phyloP scores from a whole-genome alignment of 1,140 invertebrate species.

The Antheraea pernyi region DNA sequence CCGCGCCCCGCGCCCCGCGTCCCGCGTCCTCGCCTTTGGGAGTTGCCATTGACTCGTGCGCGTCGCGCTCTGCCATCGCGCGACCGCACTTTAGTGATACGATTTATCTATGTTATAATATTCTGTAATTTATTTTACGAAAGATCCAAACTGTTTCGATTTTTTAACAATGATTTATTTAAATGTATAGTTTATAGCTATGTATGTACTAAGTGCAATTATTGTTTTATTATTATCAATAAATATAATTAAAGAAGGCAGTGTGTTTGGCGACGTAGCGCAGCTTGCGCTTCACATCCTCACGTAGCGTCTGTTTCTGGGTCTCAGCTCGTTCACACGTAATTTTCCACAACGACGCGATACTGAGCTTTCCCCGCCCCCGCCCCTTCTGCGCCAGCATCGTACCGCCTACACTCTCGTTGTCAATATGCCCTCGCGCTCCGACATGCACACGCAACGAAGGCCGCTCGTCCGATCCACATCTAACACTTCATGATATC shows the following conservation, averaged over 20 bases:
- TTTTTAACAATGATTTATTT: conserved; percentile 59
- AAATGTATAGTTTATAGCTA: conserved; percentile 65
- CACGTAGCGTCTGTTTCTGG: background rate
- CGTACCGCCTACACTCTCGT: no score
- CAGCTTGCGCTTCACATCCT: background rate
- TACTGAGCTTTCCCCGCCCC: background rate
- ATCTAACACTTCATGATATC: background rate
- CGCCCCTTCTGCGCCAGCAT: no score
- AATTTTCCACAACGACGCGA: background rate
- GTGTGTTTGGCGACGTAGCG: background rate
- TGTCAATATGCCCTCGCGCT: background rate
- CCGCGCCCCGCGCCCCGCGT: conserved; percentile 11
- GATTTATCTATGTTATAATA: conserved; percentile 36
- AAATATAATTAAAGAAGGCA: conserved; percentile 13
- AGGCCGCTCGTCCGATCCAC: background rate
- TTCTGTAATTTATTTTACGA: conserved; percentile 43
- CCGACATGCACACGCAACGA: background rate
- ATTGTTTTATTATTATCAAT: conserved; percentile 47
- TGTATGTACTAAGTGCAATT: conserved; percentile 63
- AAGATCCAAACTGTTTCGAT: conserved; percentile 30
- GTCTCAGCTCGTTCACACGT: background rate
- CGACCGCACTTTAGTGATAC: conserved; percentile 20
- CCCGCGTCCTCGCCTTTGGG: conserved; percentile 30
- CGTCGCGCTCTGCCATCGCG: conserved; percentile 26
- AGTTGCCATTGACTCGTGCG: conserved; percentile 54